These are phyloP conservation scores for Eudyptes chrysolophus DNA, from an alignment of 2,113 vertebrate genomes.

Conservation along the genomic window DNA sequence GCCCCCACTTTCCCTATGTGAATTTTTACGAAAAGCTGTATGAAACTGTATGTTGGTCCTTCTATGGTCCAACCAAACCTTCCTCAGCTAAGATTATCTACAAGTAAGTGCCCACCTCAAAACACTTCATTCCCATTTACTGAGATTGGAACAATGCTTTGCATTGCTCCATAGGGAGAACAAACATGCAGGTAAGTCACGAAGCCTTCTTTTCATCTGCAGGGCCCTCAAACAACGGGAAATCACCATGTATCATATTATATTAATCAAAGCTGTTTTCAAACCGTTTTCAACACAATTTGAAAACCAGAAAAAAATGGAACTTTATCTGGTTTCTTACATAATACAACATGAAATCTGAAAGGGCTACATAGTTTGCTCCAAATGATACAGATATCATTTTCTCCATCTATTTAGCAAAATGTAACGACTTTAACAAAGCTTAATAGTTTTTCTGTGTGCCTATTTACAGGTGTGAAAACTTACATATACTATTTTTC, in stretches of 20 bases:
- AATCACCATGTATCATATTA: not conserved
- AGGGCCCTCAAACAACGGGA: not conserved
- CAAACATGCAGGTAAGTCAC: not conserved
- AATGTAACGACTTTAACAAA: not conserved
- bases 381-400: not conserved
- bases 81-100: not conserved
- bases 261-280: not conserved
- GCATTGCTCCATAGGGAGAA: not conserved
- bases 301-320: not conserved
- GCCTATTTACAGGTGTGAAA: not conserved
- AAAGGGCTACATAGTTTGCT: not conserved
- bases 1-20: not conserved
- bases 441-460: not conserved
- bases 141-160: not conserved
- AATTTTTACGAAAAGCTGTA: not conserved
- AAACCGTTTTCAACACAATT: not conserved
- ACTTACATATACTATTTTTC: not conserved
- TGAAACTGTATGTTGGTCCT: fast-evolving
- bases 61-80: not conserved
- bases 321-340: not conserved
- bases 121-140: not conserved
- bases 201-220: not conserved
- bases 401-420: not conserved
- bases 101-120: not conserved
- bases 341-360: not conserved